Conservation (phyloP, 2,113 vertebrate genomes). For the Apeltes quadracus region DNA sequence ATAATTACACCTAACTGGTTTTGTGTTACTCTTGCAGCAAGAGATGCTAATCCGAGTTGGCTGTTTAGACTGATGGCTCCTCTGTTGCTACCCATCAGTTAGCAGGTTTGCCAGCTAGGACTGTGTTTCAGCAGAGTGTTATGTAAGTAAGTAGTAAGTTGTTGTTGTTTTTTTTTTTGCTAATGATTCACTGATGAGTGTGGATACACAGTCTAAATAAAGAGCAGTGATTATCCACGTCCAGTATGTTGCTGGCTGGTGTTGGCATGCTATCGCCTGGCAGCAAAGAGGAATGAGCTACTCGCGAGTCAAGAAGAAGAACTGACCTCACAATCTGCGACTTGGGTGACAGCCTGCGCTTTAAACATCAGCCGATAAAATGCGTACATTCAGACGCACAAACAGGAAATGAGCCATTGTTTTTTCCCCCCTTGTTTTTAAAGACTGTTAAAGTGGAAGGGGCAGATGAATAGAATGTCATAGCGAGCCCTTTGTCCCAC, state of each 20-base stretch:
- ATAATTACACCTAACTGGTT: constrained; percentile 54
- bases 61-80: constrained; percentile 56
- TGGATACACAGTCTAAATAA: constrained; percentile 60
- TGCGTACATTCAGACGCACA: background rate
- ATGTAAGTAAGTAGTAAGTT: no score
- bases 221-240: constrained; percentile 49
- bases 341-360: constrained; percentile 17
- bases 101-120: constrained; percentile 30
- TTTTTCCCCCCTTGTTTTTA: background rate
- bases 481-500: constrained; percentile 63
- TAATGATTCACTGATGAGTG: constrained; percentile 46
- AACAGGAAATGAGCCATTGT: constrained; percentile 27
- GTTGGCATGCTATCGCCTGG: constrained; percentile 47
- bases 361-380: constrained; percentile 27
- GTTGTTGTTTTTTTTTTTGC: no score
- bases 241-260: constrained; percentile 30
- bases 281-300: constrained; percentile 31
- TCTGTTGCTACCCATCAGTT: constrained; percentile 68
- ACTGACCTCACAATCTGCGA: constrained; percentile 21
- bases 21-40: constrained; percentile 52
- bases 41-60: constrained; percentile 49
- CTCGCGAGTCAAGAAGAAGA: constrained; percentile 24
- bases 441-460: background rate
- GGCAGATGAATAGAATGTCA: constrained; percentile 24
- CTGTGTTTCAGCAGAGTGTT: constrained; percentile 45